Conservation (phyloP, 2,797 vertebrate species). For the Halcyon badia region DNA sequence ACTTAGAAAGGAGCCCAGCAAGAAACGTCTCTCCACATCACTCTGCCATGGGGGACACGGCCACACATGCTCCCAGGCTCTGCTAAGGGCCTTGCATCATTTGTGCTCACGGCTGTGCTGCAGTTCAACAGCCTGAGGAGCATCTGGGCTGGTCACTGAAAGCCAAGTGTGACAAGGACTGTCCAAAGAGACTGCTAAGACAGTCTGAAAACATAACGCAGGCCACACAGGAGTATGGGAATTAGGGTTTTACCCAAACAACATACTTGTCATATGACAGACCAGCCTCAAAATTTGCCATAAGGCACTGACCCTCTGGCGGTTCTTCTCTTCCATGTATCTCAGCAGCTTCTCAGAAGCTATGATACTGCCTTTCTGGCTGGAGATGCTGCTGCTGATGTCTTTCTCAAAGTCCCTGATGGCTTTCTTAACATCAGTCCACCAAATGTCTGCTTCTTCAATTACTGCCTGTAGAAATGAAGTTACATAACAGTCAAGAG, state of each 20-base stretch:
- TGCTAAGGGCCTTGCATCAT: too few species aligned
- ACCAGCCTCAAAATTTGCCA: neutral
- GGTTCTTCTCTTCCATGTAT: constrained; percentile 81
- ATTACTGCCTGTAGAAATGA: constrained; percentile 75
- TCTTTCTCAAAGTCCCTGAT: constrained; percentile 80
- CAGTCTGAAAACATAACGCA: neutral
- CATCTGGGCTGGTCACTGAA: neutral
- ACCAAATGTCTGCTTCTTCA: constrained; percentile 80
- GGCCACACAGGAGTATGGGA: neutral
- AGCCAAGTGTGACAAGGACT: neutral
- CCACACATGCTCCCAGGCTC: neutral
- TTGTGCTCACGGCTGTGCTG: neutral
- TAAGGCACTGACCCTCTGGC: constrained; percentile 75
- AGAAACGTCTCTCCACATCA: neutral
- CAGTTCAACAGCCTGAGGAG: neutral
- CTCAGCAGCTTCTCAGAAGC: constrained; percentile 80
- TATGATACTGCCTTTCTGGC: constrained; percentile 72
- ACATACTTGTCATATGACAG: neutral
- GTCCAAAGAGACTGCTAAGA: neutral
- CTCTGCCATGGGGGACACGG: neutral
- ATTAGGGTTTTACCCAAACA: neutral
- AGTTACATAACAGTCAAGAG: neutral
- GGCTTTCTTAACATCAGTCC: constrained; percentile 78
- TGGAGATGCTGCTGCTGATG: constrained; percentile 69
- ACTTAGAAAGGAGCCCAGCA: neutral